These are phyloP conservation scores for Rhyacichthys aspro DNA, from an alignment of 2,797 vertebrate genomes.

Conservation along the genomic window DNA sequence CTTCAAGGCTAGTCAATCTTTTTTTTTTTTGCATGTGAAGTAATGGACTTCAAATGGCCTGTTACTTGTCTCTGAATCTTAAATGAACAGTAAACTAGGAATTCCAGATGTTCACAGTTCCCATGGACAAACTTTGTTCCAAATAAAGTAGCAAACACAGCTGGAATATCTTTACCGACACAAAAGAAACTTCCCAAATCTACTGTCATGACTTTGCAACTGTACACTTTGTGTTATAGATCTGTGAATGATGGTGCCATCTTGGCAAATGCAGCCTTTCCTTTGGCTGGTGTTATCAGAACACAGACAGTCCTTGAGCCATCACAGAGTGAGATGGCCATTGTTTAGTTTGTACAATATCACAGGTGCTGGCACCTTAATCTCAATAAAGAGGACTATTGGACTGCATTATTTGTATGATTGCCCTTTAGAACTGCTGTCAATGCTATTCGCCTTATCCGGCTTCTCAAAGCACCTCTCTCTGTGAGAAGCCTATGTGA, in stretches of 20 bases:
- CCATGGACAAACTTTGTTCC: too few species aligned
- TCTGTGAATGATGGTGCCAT: conserved; percentile 37
- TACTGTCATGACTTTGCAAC: conserved; percentile 43
- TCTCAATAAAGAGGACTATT: conserved; percentile 75
- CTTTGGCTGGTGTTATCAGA: conserved; percentile 41
- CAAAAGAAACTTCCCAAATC: conserved; percentile 33
- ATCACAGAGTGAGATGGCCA: conserved; percentile 57
- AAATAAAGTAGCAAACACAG: too few species aligned
- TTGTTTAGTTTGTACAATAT: conserved; percentile 78
- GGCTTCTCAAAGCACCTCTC: conserved; percentile 69
- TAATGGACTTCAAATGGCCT: too few species aligned
- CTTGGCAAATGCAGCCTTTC: conserved; percentile 32
- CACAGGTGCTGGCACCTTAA: conserved; percentile 65
- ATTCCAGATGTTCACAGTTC: too few species aligned
- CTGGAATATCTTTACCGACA: conserved; percentile 3
- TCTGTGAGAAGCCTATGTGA: conserved; percentile 70
- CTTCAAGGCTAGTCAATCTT: too few species aligned
- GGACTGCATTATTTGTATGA: conserved; percentile 78
- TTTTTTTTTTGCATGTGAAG: too few species aligned
- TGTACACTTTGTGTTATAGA: conserved; percentile 19
- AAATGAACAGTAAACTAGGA: too few species aligned
- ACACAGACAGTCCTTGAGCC: conserved; percentile 55
- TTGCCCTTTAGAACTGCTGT: conserved; percentile 79
- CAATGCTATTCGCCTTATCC: conserved; percentile 76
- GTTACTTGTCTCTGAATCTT: too few species aligned